phyloP scores from a whole-genome alignment of 2,113 vertebrate genomes.

The Propithecus coquereli region DNA sequence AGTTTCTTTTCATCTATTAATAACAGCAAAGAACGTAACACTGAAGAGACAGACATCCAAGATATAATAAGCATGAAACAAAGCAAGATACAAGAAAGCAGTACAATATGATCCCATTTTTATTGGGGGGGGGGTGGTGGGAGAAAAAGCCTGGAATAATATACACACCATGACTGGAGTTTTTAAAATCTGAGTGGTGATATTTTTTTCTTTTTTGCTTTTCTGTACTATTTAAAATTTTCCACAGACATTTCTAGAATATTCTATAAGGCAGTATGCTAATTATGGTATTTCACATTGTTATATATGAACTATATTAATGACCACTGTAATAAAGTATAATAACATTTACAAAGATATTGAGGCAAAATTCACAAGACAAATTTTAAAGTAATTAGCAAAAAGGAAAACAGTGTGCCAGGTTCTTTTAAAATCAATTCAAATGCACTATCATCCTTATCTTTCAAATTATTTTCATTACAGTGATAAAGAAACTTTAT shows the following conservation, averaged over 20 bases:
- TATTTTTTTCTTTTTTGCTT: not conserved
- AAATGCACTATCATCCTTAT: not conserved
- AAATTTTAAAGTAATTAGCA: not conserved
- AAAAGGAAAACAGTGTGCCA: not conserved
- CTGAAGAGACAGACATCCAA: not conserved
- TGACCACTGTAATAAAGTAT: not conserved
- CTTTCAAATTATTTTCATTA: conserved; percentile 21
- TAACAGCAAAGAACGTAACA: not conserved
- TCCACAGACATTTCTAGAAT: not conserved
- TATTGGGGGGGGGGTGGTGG: not conserved
- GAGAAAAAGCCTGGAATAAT: not conserved
- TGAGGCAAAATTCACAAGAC: not conserved
- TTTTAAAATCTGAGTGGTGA: not conserved
- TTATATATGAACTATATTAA: not conserved
- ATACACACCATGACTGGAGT: not conserved
- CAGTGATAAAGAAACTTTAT: not conserved
- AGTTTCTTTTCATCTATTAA: not conserved
- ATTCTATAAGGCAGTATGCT: not conserved
- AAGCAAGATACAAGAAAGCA: not conserved
- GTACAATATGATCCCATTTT: not conserved
- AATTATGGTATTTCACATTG: not conserved
- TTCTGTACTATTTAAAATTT: not conserved
- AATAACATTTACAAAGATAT: not conserved
- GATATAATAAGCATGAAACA: not conserved
- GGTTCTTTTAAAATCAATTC: not conserved